Percentiles rank a stretch among this genome's conserved stretches.
Evolutionary conservation across 2,888 invertebrate genomes (phyloP).

Genomic region (Drosophila conformis): DNA sequence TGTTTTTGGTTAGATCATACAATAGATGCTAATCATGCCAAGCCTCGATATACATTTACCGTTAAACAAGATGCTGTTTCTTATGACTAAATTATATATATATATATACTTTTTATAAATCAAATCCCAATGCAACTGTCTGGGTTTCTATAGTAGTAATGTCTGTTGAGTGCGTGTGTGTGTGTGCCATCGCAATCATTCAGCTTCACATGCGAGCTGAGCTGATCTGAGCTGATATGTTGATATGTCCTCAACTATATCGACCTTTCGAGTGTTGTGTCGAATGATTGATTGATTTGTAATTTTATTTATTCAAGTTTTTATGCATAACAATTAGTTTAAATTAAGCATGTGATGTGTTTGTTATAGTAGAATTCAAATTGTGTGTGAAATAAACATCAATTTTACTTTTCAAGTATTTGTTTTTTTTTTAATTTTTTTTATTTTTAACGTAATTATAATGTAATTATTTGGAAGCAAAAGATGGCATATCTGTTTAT

Average conservation of each 20-base stretch:
- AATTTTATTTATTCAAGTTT: conserved; percentile 15
- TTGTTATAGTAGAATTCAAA: conserved; percentile 10
- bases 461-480: conserved; percentile 74
- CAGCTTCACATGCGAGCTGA: conserved; percentile 11
- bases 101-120: conserved; percentile 2
- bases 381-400: conserved; percentile 62
- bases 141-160: conserved; percentile 5
- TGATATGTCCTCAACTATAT: conserved; percentile 45
- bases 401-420: conserved; percentile 69
- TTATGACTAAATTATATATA: conserved; percentile 31
- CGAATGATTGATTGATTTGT: background rate
- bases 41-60: conserved; percentile 27
- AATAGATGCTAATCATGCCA: conserved; percentile 15
- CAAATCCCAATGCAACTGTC: conserved; percentile 35
- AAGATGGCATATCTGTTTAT: conserved; percentile 71
- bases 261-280: conserved; percentile 25
- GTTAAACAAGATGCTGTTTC: conserved; percentile 35
- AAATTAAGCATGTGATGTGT: conserved; percentile 36
- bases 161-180: conserved; percentile 1
- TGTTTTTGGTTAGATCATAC: conserved; percentile 48
- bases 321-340: conserved; percentile 29
- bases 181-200: conserved; percentile 15
- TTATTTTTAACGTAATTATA: conserved; percentile 65
- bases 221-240: conserved; percentile 55
- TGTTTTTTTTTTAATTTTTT: conserved; percentile 33